Evolutionary conservation across 2,797 vertebrate species (phyloP).

Genomic region (Falco naumanni): DNA sequence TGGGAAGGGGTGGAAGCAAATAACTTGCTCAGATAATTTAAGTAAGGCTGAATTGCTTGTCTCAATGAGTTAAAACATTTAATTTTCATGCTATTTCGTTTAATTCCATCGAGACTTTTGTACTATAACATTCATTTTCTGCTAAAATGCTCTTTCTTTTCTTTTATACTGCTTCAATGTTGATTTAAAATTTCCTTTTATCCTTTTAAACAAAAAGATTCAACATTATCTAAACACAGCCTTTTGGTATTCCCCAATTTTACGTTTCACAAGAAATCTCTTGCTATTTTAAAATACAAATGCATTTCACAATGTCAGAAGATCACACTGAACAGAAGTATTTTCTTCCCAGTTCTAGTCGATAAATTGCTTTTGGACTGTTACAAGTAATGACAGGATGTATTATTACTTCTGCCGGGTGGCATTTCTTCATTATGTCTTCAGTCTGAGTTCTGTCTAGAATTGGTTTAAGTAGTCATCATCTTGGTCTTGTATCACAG

Average conservation of each 20-base stretch:
- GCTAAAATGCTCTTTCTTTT: neutral
- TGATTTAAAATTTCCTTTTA: neutral
- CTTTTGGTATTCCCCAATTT: neutral
- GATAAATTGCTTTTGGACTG: conserved; percentile 17
- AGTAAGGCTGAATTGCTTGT: neutral
- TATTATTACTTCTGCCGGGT: neutral
- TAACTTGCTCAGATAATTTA: neutral
- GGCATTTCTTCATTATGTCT: conserved; percentile 20
- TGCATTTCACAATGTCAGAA: neutral
- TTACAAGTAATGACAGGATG: conserved; percentile 1
- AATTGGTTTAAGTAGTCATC: neutral
- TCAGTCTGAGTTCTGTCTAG: neutral
- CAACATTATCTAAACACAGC: neutral
- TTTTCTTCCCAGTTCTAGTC: neutral
- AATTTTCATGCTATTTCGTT: neutral
- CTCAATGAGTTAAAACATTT: neutral
- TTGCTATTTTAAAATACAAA: conserved; percentile 4
- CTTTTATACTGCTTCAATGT: neutral
- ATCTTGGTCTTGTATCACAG: neutral
- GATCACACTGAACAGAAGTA: neutral
- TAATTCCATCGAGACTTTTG: neutral
- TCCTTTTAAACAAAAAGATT: neutral
- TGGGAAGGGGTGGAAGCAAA: neutral
- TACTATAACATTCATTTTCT: neutral
- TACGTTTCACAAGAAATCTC: neutral